Evolutionary conservation across 1,140 invertebrate genomes (phyloP).

Genomic region (Drosophila mojavensis): DNA sequence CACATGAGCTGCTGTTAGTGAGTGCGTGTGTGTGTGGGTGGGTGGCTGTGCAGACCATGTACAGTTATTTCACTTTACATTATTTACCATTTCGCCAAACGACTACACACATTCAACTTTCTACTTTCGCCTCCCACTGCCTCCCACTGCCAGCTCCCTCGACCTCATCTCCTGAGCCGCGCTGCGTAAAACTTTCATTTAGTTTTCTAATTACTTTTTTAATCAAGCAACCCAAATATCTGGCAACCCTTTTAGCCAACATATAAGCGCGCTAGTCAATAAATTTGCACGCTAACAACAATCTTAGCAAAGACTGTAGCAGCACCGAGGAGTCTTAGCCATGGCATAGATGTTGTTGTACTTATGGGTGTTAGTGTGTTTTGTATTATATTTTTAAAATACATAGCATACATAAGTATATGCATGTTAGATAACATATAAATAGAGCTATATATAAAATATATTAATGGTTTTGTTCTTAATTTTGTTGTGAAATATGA

Average conservation of each 20-base stretch:
- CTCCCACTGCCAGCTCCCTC: background rate
- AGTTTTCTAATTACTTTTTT: constrained; percentile 83
- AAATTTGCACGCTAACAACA: constrained; percentile 24
- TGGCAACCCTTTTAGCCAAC: constrained; percentile 36
- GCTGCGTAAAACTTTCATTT: constrained; percentile 79
- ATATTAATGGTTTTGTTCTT: too few relatives aligned
- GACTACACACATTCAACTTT: constrained; percentile 19
- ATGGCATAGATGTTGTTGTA: background rate
- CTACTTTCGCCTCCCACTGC: background rate
- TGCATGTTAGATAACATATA: too few relatives aligned
- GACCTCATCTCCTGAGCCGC: background rate
- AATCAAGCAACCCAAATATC: constrained; percentile 77
- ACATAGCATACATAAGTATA: too few relatives aligned
- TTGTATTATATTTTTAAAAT: too few relatives aligned
- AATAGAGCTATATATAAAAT: too few relatives aligned
- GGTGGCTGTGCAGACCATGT: constrained; percentile 50
- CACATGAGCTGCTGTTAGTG: too few relatives aligned
- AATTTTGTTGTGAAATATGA: too few relatives aligned
- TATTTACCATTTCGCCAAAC: constrained; percentile 73
- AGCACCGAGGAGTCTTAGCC: too few relatives aligned
- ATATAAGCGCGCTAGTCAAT: constrained; percentile 26
- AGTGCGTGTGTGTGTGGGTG: too few relatives aligned
- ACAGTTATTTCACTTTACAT: constrained; percentile 79
- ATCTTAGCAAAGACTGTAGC: background rate
- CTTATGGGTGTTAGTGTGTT: background rate